Base-by-base conservation (phyloP, 2,113 vertebrate genomes). In the Bufo bufo region DNA sequence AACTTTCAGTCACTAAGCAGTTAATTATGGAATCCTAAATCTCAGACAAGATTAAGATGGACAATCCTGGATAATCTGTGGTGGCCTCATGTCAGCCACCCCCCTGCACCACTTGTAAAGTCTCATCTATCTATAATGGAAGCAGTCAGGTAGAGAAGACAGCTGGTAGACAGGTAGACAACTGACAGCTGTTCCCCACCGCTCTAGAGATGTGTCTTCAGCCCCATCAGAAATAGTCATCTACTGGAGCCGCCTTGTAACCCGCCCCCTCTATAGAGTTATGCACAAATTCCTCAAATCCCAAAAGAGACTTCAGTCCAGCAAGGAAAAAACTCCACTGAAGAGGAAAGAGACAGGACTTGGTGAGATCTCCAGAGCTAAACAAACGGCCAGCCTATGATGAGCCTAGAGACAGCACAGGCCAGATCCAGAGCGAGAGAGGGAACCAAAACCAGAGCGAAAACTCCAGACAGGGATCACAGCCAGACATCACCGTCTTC, bases 281-380 rank as follows among this genome's bases (percentile, higher is more conserved):
- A 83, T 75, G 69, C 20, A 59, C 79, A 88, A 87, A 88, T 82
- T 88, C 80, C 86, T 82, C 69, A 82, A 88, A 83, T 82, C 80
- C 86, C 86, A 74, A 82, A 47, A 65, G 80, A 61, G 54, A 65
- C 66, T 63, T 75, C 80, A 63, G 69, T 59, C 16, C 20, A 87
- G 78, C 54, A 75, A 87, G 66, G 77, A 50, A 58, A 56, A 54
- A 85, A 84, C 63, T 58, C n/a, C 16, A 17, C 65, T 20, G 17
- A 23, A 65, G 43, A 23, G 65, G 14, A 49, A 54, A 85, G 33
- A 71, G 81, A 47, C 61, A 54, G 63, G 43, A 23, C 43, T 63
- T 20, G 59, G 33, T 45, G 4, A n/a, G 81, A 52, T 52, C 63
- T 83, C 45, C 61, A 82, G 59, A 82, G 45, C 23, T 61, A 61